These are phyloP conservation scores for Cephus rjabovi DNA, from an alignment of 2,888 invertebrate genomes.

Conservation along the genomic window DNA sequence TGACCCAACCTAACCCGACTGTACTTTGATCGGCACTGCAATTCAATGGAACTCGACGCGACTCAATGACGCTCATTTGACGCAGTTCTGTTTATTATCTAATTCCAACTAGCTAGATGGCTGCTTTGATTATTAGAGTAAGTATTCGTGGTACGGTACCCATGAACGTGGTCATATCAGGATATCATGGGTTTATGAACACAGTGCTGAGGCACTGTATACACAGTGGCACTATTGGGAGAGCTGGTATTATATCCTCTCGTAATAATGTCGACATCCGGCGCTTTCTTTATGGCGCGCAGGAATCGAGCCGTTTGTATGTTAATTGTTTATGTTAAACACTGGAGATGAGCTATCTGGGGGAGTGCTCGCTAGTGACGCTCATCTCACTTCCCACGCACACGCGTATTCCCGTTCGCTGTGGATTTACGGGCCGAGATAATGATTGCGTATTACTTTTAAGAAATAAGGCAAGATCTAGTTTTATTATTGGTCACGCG, in stretches of 20 bases:
- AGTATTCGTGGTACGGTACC: neutral
- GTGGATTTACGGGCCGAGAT: neutral
- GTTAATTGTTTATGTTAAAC: constrained; percentile 36
- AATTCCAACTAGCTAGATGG: neutral
- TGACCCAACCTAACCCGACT: neutral
- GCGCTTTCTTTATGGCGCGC: constrained; percentile 3
- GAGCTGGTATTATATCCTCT: constrained; percentile 5
- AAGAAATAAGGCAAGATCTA: neutral
- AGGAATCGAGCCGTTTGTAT: constrained; percentile 29
- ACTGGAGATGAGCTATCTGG: constrained; percentile 28
- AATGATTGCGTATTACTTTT: neutral
- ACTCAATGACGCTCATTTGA: neutral
- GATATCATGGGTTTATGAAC: neutral
- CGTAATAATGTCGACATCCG: constrained; percentile 7
- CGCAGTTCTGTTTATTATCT: neutral
- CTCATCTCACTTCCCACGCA: neutral
- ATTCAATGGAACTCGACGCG: neutral
- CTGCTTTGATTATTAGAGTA: neutral
- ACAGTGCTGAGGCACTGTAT: neutral
- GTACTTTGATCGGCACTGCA: neutral
- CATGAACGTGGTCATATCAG: neutral
- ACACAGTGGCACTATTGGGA: neutral
- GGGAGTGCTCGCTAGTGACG: neutral
- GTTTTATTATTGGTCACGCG: neutral
- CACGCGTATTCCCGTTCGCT: neutral